Conservation (phyloP, 2,113 vertebrate species). For the Lycaon pictus region DNA sequence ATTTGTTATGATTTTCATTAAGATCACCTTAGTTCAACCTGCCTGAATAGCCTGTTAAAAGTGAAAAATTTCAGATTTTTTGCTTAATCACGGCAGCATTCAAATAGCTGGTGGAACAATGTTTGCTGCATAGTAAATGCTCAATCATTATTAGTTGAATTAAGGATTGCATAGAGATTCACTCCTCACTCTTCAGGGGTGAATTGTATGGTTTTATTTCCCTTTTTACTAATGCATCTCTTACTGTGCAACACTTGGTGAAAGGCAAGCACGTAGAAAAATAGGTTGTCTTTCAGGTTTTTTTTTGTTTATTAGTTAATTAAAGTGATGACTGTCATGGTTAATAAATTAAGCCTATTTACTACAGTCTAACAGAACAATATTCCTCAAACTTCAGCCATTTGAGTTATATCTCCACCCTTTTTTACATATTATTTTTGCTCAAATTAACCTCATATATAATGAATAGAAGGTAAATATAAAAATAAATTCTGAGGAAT, state of each 20-base stretch:
- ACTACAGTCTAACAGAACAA: not conserved
- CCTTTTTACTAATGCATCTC: not conserved
- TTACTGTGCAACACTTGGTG: not conserved
- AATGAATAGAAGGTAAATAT: not conserved
- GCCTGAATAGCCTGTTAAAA: not conserved
- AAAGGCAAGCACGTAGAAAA: not conserved
- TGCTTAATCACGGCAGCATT: not conserved
- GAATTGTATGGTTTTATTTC: not conserved
- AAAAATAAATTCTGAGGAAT: not conserved
- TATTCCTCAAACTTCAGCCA: not conserved
- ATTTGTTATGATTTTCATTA: not conserved
- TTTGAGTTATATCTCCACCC: not conserved
- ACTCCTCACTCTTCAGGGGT: not conserved
- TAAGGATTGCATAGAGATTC: not conserved
- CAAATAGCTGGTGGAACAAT: not conserved
- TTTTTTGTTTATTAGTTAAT: not conserved
- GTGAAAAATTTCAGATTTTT: not conserved
- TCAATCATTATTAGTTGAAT: constrained; percentile 8
- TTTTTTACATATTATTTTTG: not conserved
- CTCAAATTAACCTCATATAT: not conserved
- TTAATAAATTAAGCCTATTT: not conserved
- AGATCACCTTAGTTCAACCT: not conserved
- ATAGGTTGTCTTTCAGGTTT: not conserved
- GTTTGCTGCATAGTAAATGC: not conserved
- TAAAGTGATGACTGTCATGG: not conserved